A percentile compares a stretch with the other conserved stretches of the same genome.
These are phyloP conservation scores for Danionella cerebrum DNA, from an alignment of 2,113 vertebrate species.

Conservation along the genomic window DNA sequence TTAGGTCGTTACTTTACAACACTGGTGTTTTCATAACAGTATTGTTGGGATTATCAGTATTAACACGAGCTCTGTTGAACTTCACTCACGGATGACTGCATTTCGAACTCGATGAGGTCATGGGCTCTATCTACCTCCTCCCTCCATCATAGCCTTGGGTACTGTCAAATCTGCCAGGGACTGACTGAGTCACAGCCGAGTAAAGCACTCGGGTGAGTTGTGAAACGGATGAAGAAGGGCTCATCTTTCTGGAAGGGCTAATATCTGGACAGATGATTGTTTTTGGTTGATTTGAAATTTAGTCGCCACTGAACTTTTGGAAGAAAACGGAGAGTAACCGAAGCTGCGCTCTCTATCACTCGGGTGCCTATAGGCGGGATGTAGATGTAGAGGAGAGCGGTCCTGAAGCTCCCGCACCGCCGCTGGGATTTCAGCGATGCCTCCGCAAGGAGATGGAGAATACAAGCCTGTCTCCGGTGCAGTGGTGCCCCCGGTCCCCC, in stretches of 20 bases:
- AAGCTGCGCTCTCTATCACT: slow-evolving; percentile 13
- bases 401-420: not conserved
- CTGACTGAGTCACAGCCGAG: not conserved
- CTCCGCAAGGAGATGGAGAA: slow-evolving; percentile 50
- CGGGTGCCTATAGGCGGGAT: not conserved
- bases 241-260: not conserved
- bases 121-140: not conserved
- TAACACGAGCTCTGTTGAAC: slow-evolving; percentile 8
- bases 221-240: not conserved
- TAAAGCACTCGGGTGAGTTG: not conserved
- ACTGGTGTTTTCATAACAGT: not conserved
- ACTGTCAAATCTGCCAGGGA: not conserved
- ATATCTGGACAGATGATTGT: not conserved
- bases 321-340: not conserved
- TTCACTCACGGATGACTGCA: not conserved
- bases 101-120: slow-evolving; percentile 1
- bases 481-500: slow-evolving; percentile 71
- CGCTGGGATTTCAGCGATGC: slow-evolving; percentile 48
- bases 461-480: slow-evolving; percentile 52
- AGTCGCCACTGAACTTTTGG: not conserved
- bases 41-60: not conserved
- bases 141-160: too few relatives aligned
- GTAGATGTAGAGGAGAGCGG: slow-evolving; percentile 8
- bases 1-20: too few relatives aligned
- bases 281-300: slow-evolving; percentile 5